Percentiles rank a stretch among this genome's conserved stretches.
Conservation (phyloP, 2,113 vertebrate genomes). For the Cromileptes altivelis region DNA sequence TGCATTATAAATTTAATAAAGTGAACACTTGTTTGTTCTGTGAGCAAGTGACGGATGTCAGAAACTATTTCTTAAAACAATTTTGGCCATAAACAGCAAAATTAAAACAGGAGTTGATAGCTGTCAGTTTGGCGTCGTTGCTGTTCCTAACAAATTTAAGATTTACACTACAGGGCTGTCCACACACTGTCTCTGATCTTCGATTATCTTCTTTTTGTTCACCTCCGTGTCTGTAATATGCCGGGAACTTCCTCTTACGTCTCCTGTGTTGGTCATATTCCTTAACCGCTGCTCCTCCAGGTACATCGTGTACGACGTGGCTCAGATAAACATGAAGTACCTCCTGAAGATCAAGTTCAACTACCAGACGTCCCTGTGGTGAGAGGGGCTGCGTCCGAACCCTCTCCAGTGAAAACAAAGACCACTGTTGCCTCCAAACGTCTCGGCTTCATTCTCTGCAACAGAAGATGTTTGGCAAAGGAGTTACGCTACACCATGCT, state of each 20-base stretch:
- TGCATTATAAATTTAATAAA: too few relatives aligned
- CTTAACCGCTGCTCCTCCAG: constrained; percentile 87
- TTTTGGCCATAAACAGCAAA: too few relatives aligned
- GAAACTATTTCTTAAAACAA: too few relatives aligned
- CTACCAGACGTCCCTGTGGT: constrained; percentile 96
- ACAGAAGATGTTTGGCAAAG: constrained; percentile 46
- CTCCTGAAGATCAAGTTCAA: constrained; percentile 98
- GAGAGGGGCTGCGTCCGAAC: constrained; percentile 63
- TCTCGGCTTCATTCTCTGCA: constrained; percentile 43
- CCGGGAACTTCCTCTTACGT: background rate
- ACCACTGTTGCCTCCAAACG: constrained; percentile 48
- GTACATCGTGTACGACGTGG: constrained; percentile 97
- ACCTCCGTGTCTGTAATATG: background rate
- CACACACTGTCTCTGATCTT: background rate
- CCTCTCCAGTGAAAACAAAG: constrained; percentile 28
- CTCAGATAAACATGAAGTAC: constrained; percentile 97
- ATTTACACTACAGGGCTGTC: background rate
- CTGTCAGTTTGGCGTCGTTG: too few relatives aligned
- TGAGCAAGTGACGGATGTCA: too few relatives aligned
- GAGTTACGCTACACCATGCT: constrained; percentile 7
- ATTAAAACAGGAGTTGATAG: too few relatives aligned
- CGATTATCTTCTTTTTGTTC: background rate
- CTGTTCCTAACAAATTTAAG: background rate
- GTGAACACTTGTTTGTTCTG: too few relatives aligned
- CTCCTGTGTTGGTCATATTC: constrained; percentile 8